Evolutionary conservation across 2,113 vertebrate genomes (phyloP), one percentile per base, ranked within the genome.

Genomic region (Elanoides forficatus): DNA sequence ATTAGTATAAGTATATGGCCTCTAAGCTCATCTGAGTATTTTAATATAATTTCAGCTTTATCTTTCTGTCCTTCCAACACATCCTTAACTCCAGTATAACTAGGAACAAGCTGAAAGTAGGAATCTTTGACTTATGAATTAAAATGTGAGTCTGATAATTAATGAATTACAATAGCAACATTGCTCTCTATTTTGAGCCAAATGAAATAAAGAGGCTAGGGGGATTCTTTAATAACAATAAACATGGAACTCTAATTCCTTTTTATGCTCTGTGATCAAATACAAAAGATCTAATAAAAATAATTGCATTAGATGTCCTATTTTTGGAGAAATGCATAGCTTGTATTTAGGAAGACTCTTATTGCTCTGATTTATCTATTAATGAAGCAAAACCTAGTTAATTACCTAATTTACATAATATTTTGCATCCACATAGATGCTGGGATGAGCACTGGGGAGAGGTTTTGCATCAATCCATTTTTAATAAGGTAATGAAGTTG

Each of bases 341-440:
- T 93, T 62, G 32, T 91, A 66, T 91, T 95, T 95, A 94, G 86
- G 74, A 95, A 94, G 66, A 87, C 21, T 94, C 81, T 89, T 87
- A 89, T 76, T 97, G 70, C 88, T 94, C 70, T 93, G 86, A 91
- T 95, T 94, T 97, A 94, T 95, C 91, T 95, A 93, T 96, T 95
- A 97, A 93, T 75, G 89, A 94, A 97, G 91, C 84, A 97, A 97
- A 97, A 90, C 48, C 78, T 88, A 87, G 48, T 91, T 91, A 97
- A 95, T 95, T 96, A 94, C 81, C 84, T 95, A 88, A 97, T 97
- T 97, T 97, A 84, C 94, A 94, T 96, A 29, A 85, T 87, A 92
- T 91, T 96, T 95, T 97, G 62, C 56, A 85, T 95, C 91, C 66
- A 82, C 32, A 70, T 89, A 85, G 43, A 79, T 87, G 25, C 62